Conservation (phyloP, 2,113 vertebrate species). For the Nothoprocta perdicaria region DNA sequence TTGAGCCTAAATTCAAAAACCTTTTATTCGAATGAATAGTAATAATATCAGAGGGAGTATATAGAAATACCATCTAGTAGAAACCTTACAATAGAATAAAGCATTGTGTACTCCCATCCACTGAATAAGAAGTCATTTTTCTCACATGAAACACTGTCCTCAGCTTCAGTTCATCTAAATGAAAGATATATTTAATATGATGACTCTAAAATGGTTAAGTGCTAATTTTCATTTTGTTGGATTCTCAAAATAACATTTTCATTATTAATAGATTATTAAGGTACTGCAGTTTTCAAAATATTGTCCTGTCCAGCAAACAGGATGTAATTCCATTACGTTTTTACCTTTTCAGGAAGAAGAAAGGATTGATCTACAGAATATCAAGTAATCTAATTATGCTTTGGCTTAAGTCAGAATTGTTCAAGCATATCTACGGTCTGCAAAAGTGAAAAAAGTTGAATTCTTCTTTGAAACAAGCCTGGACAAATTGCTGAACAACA, state of each 20-base stretch:
- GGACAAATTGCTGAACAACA: background rate
- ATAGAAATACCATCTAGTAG: background rate
- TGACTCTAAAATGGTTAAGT: background rate
- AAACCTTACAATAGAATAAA: background rate
- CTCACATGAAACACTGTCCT: background rate
- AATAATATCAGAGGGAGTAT: background rate
- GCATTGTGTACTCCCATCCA: background rate
- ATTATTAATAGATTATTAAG: background rate
- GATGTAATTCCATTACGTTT: background rate
- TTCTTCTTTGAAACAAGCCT: background rate
- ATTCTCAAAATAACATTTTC: background rate
- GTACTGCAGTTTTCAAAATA: background rate
- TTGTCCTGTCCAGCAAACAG: rapidly evolving
- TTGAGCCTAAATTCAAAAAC: background rate
- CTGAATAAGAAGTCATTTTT: background rate
- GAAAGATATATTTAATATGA: background rate
- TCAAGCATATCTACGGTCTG: background rate
- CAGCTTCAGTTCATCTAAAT: background rate
- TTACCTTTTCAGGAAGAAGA: background rate
- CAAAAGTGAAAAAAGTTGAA: background rate
- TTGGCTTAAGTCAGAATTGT: background rate
- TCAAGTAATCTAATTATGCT: background rate
- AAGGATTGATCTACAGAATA: background rate
- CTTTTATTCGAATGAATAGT: background rate
- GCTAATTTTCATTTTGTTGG: background rate